These are phyloP conservation scores for Enteromius afrohamiltoni DNA, from an alignment of 2,797 vertebrate species.

Conservation along the genomic window DNA sequence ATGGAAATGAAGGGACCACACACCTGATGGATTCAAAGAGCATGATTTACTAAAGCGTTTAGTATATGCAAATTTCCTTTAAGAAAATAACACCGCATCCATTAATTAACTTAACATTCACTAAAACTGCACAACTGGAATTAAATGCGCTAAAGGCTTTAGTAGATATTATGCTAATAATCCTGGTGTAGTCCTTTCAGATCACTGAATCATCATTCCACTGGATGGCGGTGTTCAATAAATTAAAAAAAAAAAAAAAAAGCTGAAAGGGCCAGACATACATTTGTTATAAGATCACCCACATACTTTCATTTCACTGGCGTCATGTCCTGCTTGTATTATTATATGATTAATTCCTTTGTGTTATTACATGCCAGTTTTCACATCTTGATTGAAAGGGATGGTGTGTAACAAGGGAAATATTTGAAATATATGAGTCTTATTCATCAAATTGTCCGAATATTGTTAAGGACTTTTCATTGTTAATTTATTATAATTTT, in stretches of 20 bases:
- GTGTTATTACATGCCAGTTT: slow-evolving; percentile 14
- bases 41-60: background rate
- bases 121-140: slow-evolving; percentile 15
- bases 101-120: background rate
- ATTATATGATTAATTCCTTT: slow-evolving; percentile 18
- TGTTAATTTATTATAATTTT: slow-evolving; percentile 51
- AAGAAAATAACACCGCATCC: background rate
- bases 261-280: background rate
- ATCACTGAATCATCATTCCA: slow-evolving; percentile 28
- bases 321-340: slow-evolving; percentile 40
- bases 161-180: background rate
- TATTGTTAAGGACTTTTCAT: slow-evolving; percentile 12
- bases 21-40: background rate
- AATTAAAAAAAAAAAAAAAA: slow-evolving; percentile 22
- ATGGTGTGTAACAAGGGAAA: background rate
- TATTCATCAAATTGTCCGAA: slow-evolving; percentile 42
- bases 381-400: background rate
- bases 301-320: slow-evolving; percentile 12
- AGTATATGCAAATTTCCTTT: background rate
- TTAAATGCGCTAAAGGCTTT: slow-evolving; percentile 11
- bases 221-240: slow-evolving; percentile 44
- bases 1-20: background rate
- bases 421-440: slow-evolving; percentile 40
- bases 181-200: background rate
- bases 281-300: background rate